A percentile compares a stretch with the other conserved stretches of the same genome.
Evolutionary conservation across 2,888 invertebrate genomes (phyloP).

Genomic region (Andrena hattorfiana): DNA sequence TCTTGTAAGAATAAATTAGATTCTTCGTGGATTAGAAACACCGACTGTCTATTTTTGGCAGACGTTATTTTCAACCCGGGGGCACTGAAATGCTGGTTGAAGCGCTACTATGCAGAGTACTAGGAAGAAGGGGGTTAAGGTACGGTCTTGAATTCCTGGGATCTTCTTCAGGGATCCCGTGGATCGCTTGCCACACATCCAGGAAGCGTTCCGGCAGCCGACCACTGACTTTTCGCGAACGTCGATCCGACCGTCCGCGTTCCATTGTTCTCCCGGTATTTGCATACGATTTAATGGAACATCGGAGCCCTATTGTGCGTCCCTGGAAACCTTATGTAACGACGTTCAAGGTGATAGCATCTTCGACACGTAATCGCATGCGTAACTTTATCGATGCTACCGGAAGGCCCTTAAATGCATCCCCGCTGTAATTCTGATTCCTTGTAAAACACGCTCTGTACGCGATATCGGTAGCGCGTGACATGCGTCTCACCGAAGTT

Average conservation of each 20-base stretch:
- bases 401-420: slow-evolving; percentile 53
- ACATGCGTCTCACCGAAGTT: neutral
- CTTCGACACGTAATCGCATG: slow-evolving; percentile 71
- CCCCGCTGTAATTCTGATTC: slow-evolving; percentile 1
- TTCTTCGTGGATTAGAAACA: neutral
- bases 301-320: slow-evolving; percentile 73
- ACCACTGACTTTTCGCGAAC: slow-evolving; percentile 73
- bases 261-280: slow-evolving; percentile 76
- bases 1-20: no score
- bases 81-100: neutral
- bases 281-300: slow-evolving; percentile 80
- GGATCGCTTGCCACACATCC: slow-evolving; percentile 63
- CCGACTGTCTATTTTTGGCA: neutral
- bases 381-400: slow-evolving; percentile 67
- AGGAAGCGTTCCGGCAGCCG: slow-evolving; percentile 73
- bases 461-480: neutral
- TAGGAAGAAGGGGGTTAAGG: slow-evolving; percentile 24
- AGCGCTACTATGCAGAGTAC: slow-evolving; percentile 7
- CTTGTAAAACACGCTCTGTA: slow-evolving; percentile 20
- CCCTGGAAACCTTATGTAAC: slow-evolving; percentile 76
- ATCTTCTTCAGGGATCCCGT: slow-evolving; percentile 32
- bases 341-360: slow-evolving; percentile 66
- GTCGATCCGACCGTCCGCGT: slow-evolving; percentile 72
- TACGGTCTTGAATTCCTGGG: slow-evolving; percentile 26
- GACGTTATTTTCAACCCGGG: neutral